Conservation (phyloP, 2,113 vertebrate species). For the Australoheros scitulus region DNA sequence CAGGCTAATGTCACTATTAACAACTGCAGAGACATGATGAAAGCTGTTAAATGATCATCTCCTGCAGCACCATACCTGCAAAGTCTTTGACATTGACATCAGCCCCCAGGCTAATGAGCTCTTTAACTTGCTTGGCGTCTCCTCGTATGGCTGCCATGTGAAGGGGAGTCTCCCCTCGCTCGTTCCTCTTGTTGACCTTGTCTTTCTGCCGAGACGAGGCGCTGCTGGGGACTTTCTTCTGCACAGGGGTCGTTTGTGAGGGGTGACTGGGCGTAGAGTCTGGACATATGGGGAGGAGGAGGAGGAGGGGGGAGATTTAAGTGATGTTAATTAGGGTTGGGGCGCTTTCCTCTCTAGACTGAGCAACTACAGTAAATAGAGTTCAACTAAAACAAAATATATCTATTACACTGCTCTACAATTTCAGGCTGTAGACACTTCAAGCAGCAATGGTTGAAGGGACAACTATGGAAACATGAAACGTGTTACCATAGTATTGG, state of each 20-base stretch:
- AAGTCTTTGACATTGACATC: constrained; percentile 99
- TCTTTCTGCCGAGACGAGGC: constrained; percentile 94
- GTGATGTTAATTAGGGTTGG: background rate
- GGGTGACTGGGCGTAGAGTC: constrained; percentile 94
- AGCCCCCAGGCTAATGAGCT: constrained; percentile 94
- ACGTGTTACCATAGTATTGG: background rate
- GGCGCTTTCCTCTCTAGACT: background rate
- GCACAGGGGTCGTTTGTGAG: constrained; percentile 88
- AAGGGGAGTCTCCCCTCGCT: constrained; percentile 95
- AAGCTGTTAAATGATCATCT: constrained; percentile 5
- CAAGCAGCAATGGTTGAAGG: background rate
- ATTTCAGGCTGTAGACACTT: background rate
- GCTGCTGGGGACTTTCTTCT: constrained; percentile 92
- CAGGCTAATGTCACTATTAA: constrained; percentile 17
- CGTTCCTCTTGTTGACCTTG: constrained; percentile 99
- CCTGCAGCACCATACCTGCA: constrained; percentile 82
- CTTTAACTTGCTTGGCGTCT: constrained; percentile 95
- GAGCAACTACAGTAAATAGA: background rate
- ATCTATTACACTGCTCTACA: background rate
- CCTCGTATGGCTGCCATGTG: constrained; percentile 98
- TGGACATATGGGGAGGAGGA: constrained; percentile 43
- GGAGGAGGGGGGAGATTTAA: background rate
- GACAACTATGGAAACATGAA: background rate
- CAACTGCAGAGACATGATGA: constrained; percentile 1
- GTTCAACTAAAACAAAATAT: background rate